A percentile compares a stretch with the other conserved stretches of the same genome.
phyloP scores from a whole-genome alignment of 2,888 invertebrate species.

The Aphodius granarius region DNA sequence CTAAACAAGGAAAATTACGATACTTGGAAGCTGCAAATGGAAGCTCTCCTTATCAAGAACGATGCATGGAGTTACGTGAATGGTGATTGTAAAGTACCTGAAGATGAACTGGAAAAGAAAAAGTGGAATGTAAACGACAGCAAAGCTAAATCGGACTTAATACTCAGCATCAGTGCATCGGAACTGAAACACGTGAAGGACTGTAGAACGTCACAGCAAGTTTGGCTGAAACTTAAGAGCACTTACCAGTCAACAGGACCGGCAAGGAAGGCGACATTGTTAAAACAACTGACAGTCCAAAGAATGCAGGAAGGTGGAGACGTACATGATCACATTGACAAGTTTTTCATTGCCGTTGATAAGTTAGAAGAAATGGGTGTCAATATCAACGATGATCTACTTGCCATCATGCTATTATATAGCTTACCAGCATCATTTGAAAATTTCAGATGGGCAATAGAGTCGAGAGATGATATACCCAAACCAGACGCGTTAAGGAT shows the following conservation, averaged over 20 bases:
- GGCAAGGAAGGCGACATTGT: constrained; percentile 47
- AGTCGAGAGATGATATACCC: constrained; percentile 44
- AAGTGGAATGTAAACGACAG: constrained; percentile 18
- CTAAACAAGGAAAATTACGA: constrained; percentile 30
- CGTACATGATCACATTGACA: constrained; percentile 43
- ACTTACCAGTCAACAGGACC: constrained; percentile 49
- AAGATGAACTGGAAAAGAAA: neutral
- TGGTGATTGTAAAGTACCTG: constrained; percentile 16
- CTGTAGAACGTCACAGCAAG: constrained; percentile 41
- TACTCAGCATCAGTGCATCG: constrained; percentile 34
- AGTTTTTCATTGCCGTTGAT: constrained; percentile 46
- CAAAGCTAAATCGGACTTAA: constrained; percentile 34
- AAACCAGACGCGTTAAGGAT: constrained; percentile 37
- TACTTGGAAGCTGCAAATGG: constrained; percentile 32
- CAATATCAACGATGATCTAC: constrained; percentile 30
- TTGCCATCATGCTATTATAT: constrained; percentile 44
- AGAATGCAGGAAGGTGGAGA: constrained; percentile 44
- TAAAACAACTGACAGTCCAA: constrained; percentile 45
- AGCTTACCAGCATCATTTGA: constrained; percentile 43
- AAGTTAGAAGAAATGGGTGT: constrained; percentile 44
- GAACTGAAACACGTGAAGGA: constrained; percentile 43
- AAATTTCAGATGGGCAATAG: constrained; percentile 45
- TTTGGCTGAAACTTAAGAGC: constrained; percentile 46
- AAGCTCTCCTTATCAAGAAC: constrained; percentile 30
- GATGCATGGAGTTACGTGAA: constrained; percentile 29